Evolutionary conservation across 2,113 vertebrate genomes (phyloP).

Genomic region (Hippocampus zosterae): DNA sequence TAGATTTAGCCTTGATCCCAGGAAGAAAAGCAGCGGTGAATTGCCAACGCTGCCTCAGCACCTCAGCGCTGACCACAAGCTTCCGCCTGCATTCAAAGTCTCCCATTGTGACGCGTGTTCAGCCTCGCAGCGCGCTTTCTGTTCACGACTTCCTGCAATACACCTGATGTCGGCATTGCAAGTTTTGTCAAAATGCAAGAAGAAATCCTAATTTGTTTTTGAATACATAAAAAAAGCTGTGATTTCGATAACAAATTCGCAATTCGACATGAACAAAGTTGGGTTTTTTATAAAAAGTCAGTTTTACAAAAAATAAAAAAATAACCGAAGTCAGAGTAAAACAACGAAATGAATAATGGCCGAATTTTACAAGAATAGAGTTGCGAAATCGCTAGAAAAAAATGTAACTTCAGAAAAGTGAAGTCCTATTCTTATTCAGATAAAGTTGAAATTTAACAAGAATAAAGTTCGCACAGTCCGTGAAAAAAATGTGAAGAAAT

Average conservation of each 20-base stretch:
- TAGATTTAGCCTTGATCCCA: conserved; percentile 46
- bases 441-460: not conserved
- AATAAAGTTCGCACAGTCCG: no score
- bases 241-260: not conserved
- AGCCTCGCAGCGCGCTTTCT: not conserved
- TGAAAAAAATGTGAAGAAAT: no score
- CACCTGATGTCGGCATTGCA: not conserved
- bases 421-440: not conserved
- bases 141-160: not conserved
- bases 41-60: conserved; percentile 47
- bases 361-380: not conserved
- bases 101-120: not conserved
- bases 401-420: no score
- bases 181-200: not conserved
- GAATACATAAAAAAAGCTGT: not conserved
- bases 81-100: conserved; percentile 42
- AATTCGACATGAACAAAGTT: not conserved
- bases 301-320: not conserved
- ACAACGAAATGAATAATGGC: no score
- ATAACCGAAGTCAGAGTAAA: not conserved
- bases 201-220: no score
- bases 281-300: not conserved
- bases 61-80: conserved; percentile 48
- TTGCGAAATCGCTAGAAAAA: no score
- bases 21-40: conserved; percentile 30